Percentiles rank a stretch among this genome's conserved stretches.
phyloP scores from a whole-genome alignment of 1,140 invertebrate genomes.

The Drosophila repleta region DNA sequence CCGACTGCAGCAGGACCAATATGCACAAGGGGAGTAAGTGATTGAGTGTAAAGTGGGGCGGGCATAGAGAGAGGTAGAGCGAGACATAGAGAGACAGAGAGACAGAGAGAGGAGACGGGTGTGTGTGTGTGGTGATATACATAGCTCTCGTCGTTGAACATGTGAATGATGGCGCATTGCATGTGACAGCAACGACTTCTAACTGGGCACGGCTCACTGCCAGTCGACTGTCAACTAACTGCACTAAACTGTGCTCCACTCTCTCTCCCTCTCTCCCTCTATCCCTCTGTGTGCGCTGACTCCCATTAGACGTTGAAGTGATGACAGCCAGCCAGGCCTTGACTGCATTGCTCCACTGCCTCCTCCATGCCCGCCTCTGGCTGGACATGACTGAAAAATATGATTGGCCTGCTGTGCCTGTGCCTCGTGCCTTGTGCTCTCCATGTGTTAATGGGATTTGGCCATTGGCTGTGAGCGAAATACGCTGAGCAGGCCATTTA shows the following conservation, averaged over 20 bases:
- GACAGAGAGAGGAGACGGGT: too few relatives aligned
- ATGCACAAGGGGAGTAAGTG: conserved; percentile 20
- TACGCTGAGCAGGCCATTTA: conserved; percentile 59
- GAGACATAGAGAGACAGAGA: too few relatives aligned
- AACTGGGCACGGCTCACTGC: conserved; percentile 10
- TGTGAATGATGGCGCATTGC: conserved; percentile 48
- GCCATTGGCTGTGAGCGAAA: neutral
- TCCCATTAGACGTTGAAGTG: conserved; percentile 61
- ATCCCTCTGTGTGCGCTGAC: conserved; percentile 22
- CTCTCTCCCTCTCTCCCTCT: neutral
- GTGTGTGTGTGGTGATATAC: too few relatives aligned
- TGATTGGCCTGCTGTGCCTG: conserved; percentile 58
- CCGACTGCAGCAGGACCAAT: conserved; percentile 1
- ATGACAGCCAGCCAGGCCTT: conserved; percentile 57
- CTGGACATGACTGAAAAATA: conserved; percentile 51
- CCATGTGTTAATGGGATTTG: conserved; percentile 23
- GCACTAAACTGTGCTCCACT: conserved; percentile 51
- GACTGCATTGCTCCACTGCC: neutral
- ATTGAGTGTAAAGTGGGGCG: conserved; percentile 3
- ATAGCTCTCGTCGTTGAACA: neutral
- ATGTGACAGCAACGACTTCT: conserved; percentile 50
- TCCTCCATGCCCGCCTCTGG: neutral
- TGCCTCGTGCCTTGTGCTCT: conserved; percentile 40
- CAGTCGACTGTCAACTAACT: conserved; percentile 50
- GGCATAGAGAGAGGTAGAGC: too few relatives aligned